Percentiles rank a stretch among this genome's conserved stretches.
These are phyloP conservation scores for Microcebus griseorufus DNA, from an alignment of 2,113 vertebrate genomes.

Conservation along the genomic window DNA sequence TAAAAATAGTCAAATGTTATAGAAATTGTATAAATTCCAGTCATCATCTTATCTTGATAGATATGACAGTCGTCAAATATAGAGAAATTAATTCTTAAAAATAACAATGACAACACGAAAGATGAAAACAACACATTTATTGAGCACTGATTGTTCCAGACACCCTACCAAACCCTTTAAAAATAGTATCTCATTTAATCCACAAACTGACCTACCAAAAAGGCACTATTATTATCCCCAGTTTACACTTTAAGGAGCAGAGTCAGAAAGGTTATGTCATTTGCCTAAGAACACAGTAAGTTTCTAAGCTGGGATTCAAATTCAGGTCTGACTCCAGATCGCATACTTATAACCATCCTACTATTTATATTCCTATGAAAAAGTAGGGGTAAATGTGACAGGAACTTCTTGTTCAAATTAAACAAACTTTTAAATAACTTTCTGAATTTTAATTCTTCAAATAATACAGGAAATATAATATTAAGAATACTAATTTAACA, in stretches of 20 bases:
- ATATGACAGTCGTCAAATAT: slow-evolving; percentile 23
- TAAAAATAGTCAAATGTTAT: background rate
- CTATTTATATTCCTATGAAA: slow-evolving; percentile 41
- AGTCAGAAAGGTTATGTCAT: slow-evolving; percentile 20
- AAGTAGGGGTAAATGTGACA: slow-evolving; percentile 26
- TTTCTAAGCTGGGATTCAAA: slow-evolving; percentile 43
- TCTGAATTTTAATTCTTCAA: slow-evolving; percentile 54
- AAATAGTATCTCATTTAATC: slow-evolving; percentile 43
- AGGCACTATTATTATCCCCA: background rate
- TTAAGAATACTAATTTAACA: slow-evolving; percentile 29
- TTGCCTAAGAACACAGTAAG: slow-evolving; percentile 32
- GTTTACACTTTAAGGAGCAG: slow-evolving; percentile 22
- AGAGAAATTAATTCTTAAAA: slow-evolving; percentile 46
- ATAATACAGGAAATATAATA: slow-evolving; percentile 39
- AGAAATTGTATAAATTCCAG: slow-evolving; percentile 19
- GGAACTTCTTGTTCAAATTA: slow-evolving; percentile 49
- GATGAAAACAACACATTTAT: background rate
- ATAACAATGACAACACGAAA: background rate
- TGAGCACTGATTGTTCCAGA: background rate
- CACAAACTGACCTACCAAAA: background rate
- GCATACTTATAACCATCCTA: background rate
- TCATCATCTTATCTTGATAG: background rate
- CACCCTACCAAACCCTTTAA: background rate
- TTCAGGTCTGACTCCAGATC: slow-evolving; percentile 2
- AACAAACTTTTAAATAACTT: slow-evolving; percentile 42